These are phyloP conservation scores for Pterostichus niger DNA, from an alignment of 2,888 invertebrate genomes.

Conservation along the genomic window DNA sequence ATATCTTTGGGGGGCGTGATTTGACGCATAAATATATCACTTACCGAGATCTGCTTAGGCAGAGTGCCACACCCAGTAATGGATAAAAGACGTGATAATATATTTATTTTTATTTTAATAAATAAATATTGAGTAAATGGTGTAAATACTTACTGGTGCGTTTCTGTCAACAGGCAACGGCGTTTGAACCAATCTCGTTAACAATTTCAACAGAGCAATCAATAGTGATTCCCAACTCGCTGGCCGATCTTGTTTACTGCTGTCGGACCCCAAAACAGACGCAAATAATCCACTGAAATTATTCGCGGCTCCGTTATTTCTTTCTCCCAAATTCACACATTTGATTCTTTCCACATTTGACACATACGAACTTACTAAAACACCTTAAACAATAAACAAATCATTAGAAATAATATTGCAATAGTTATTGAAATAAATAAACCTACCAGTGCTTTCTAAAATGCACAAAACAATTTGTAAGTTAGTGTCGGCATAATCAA, in stretches of 20 bases:
- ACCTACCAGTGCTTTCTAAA: slow-evolving; percentile 85
- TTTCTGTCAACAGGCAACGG: slow-evolving; percentile 79
- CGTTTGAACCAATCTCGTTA: slow-evolving; percentile 81
- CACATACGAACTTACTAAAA: slow-evolving; percentile 79
- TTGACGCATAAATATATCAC: too few species aligned
- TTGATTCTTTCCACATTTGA: slow-evolving; percentile 79
- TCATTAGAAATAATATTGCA: slow-evolving; percentile 62
- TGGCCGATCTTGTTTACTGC: slow-evolving; percentile 81
- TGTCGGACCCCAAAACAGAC: slow-evolving; percentile 83
- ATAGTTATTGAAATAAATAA: slow-evolving; percentile 3
- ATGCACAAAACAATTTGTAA: slow-evolving; percentile 86
- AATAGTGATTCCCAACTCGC: slow-evolving; percentile 87
- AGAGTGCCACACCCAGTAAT: too few species aligned
- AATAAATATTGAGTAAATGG: neutral
- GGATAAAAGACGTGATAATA: too few species aligned
- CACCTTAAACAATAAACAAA: slow-evolving; percentile 73
- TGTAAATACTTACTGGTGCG: slow-evolving; percentile 72
- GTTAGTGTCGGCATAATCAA: slow-evolving; percentile 85
- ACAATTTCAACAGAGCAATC: slow-evolving; percentile 84
- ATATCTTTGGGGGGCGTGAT: too few species aligned
- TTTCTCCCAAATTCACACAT: slow-evolving; percentile 79
- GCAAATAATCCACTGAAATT: slow-evolving; percentile 89
- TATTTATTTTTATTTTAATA: too few species aligned
- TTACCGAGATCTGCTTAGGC: too few species aligned
- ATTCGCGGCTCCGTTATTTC: slow-evolving; percentile 78